These are phyloP conservation scores for Pseudococcus viburni DNA, from an alignment of 2,888 invertebrate species.

Conservation along the genomic window DNA sequence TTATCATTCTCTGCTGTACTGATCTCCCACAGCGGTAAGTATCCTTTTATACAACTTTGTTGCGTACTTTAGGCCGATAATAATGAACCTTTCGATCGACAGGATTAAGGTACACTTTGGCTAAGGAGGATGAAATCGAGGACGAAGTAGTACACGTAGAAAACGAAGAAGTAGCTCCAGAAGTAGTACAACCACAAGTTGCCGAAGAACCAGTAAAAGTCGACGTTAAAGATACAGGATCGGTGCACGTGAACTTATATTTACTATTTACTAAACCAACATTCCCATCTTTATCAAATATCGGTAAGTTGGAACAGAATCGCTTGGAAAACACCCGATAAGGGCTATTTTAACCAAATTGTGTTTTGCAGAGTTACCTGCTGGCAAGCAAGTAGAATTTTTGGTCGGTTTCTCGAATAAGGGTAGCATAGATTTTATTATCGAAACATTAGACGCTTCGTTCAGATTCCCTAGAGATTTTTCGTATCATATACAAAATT, in stretches of 20 bases:
- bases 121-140: slow-evolving; percentile 72
- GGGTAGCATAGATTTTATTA: slow-evolving; percentile 89
- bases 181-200: slow-evolving; percentile 71
- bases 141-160: slow-evolving; percentile 83
- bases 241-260: slow-evolving; percentile 84
- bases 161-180: slow-evolving; percentile 78
- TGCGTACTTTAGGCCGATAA: too few relatives aligned
- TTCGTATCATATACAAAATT: slow-evolving; percentile 98
- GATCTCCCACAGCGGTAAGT: slow-evolving; percentile 19
- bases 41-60: not conserved
- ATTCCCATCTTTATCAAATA: slow-evolving; percentile 75
- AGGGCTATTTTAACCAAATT: not conserved
- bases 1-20: slow-evolving; percentile 25
- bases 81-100: not conserved
- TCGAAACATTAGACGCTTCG: slow-evolving; percentile 96
- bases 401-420: slow-evolving; percentile 97
- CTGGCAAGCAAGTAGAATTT: slow-evolving; percentile 93
- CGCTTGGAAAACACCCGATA: not conserved
- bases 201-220: slow-evolving; percentile 76
- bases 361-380: slow-evolving; percentile 82
- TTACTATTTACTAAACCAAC: slow-evolving; percentile 90
- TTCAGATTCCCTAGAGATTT: slow-evolving; percentile 99
- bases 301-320: slow-evolving; percentile 74
- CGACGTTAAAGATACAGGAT: slow-evolving; percentile 74
- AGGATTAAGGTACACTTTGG: slow-evolving; percentile 47